Evolutionary conservation across 2,888 invertebrate species (phyloP).

Genomic region (Drosophila mimica): DNA sequence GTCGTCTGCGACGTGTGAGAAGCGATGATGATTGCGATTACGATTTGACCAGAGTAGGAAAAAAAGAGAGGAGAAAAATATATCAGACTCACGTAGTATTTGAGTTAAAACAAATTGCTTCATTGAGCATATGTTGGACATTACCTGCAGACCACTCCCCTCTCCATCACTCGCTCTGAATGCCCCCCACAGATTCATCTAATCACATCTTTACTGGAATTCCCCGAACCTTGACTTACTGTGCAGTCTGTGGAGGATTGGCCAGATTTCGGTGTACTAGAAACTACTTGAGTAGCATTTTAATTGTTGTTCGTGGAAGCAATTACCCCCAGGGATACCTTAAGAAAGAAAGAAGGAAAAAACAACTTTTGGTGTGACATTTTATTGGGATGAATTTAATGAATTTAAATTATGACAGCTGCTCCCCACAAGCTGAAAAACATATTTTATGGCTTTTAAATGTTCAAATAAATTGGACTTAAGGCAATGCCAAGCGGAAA

Average conservation of each 20-base stretch:
- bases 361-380: conserved; percentile 48
- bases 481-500: conserved; percentile 67
- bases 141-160: conserved; percentile 44
- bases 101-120: conserved; percentile 69
- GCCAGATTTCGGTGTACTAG: conserved; percentile 1
- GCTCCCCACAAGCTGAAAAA: conserved; percentile 39
- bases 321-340: conserved; percentile 51
- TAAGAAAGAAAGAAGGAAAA: background rate
- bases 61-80: conserved; percentile 8
- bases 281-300: conserved; percentile 73
- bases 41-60: conserved; percentile 34
- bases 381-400: conserved; percentile 65
- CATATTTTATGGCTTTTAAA: conserved; percentile 72
- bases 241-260: conserved; percentile 28
- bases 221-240: conserved; percentile 37
- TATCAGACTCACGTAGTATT: conserved; percentile 59
- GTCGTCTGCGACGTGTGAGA: conserved; percentile 63
- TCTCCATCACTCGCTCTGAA: background rate
- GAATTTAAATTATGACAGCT: conserved; percentile 78
- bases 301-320: conserved; percentile 70
- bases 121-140: conserved; percentile 56
- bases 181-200: conserved; percentile 34
- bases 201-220: conserved; percentile 53
- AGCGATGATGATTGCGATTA: conserved; percentile 50
- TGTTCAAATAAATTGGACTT: conserved; percentile 74